Evolutionary conservation across 2,888 invertebrate species (phyloP).

Genomic region (Rambutsinella grinnellia): DNA sequence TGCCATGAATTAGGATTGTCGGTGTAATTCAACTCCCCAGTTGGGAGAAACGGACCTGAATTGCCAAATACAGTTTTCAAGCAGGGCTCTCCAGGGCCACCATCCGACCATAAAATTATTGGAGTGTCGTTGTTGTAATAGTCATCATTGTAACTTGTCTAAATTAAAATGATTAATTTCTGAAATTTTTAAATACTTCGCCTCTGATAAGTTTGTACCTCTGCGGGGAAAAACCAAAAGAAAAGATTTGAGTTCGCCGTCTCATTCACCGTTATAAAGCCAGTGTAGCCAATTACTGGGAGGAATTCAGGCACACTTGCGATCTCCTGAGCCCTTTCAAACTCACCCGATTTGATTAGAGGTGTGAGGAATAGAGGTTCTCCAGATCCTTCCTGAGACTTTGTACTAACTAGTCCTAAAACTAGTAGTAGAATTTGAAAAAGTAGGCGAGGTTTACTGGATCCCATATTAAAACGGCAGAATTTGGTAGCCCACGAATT

Average conservation of each 20-base stretch:
- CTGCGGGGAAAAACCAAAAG: constrained; percentile 70
- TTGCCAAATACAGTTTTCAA: constrained; percentile 69
- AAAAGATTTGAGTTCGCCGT: constrained; percentile 69
- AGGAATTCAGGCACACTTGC: constrained; percentile 34
- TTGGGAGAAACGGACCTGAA: constrained; percentile 65
- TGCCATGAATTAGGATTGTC: constrained; percentile 68
- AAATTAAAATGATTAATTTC: too few species aligned
- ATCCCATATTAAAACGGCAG: too few species aligned
- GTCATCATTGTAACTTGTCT: background rate
- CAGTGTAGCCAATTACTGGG: constrained; percentile 68
- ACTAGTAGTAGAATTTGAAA: too few species aligned
- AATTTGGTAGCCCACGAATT: too few species aligned
- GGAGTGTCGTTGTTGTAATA: constrained; percentile 66
- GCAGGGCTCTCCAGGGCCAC: constrained; percentile 69
- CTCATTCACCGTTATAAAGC: constrained; percentile 70
- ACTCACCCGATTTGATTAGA: constrained; percentile 25
- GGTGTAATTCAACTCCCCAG: constrained; percentile 67
- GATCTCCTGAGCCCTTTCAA: constrained; percentile 19
- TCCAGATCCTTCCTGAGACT: constrained; percentile 20
- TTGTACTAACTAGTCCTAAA: too few species aligned
- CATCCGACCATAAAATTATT: constrained; percentile 70
- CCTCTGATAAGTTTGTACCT: too few species aligned
- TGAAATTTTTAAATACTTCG: too few species aligned
- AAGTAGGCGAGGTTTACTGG: too few species aligned
- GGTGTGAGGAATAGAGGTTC: constrained; percentile 41